Percentiles rank a stretch among this genome's conserved stretches.
Conservation (phyloP, 2,797 vertebrate genomes). For the Scyliorhinus canicula region DNA sequence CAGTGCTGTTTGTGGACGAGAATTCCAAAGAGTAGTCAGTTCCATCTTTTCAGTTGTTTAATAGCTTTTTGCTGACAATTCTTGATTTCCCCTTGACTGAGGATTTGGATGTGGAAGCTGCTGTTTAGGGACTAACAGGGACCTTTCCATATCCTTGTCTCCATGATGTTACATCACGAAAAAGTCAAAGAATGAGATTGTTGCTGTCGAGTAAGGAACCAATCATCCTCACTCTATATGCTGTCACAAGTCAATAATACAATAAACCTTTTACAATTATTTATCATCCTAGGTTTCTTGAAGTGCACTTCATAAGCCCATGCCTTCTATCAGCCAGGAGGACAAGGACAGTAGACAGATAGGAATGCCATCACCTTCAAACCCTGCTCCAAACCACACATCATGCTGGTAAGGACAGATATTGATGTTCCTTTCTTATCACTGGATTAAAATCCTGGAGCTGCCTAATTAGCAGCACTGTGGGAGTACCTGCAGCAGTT, state of each 20-base stretch:
- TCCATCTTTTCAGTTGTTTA: background rate
- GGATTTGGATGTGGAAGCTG: background rate
- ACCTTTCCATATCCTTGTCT: background rate
- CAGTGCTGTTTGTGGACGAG: background rate
- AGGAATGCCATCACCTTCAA: background rate
- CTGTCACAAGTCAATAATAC: background rate
- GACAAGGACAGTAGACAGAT: background rate
- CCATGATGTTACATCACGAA: background rate
- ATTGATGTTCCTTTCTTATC: background rate
- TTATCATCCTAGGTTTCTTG: background rate
- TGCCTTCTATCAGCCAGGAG: background rate
- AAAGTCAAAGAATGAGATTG: background rate
- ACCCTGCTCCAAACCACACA: background rate
- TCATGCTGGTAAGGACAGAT: background rate
- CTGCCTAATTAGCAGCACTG: background rate
- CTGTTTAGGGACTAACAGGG: background rate
- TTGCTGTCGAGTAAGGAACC: background rate
- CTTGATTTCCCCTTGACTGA: background rate
- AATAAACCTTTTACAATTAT: background rate
- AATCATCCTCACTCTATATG: background rate
- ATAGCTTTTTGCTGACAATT: background rate
- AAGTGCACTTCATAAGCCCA: background rate
- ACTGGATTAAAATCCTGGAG: background rate
- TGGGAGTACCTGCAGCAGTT: background rate
- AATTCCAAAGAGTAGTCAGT: background rate